Evolutionary conservation across 2,797 vertebrate genomes (phyloP), one percentile per base, ranked within the genome.

Genomic region (Naso thynnoides): DNA sequence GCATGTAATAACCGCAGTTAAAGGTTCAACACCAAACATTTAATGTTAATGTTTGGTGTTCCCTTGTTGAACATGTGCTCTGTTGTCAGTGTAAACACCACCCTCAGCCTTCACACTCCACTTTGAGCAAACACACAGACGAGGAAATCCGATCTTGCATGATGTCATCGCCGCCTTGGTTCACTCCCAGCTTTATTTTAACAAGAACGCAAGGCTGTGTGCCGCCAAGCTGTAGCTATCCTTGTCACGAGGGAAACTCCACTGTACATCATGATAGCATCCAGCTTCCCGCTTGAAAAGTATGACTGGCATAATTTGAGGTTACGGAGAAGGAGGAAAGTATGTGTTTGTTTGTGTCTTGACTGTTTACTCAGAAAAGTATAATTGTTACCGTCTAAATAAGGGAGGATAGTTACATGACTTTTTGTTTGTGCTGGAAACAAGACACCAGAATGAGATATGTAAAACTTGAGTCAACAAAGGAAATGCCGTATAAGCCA

Each of bases 11-110:
- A 83, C 65, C 6, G 39, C 39, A 44, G 57, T 59, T 36, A 64
- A 60, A 38, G 59, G 47, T 70, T 67, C 44, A 44, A 74, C 53
- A 19, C 13, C 52, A 73, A 76, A 79, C 78, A 66, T 76, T 68
- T 62, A 64, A 71, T 59, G 68, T 36, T 60, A 41, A 70, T 60
- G 79, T 86, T 85, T 73, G 82, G 67, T 31, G 78, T 82, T 66
- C 66, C 66, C 57, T 73, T 29, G 23, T 31, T 8, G 57, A 61
- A 38, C 78, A 21, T 58, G 39, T 24, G 9, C 70, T 73, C 60
- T 76, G 83, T 86, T 79, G 86, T 73, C 81, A 71, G 66, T 88
- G 82, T 57, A 82, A 86, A 91, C 73, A 85, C 8, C 0, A 27
- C 45, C 54, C 63, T 48, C 70, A 23, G 44, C 54, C 52, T 52